Conservation (phyloP, 2,797 vertebrate species). For the Adelosebastes latens region DNA sequence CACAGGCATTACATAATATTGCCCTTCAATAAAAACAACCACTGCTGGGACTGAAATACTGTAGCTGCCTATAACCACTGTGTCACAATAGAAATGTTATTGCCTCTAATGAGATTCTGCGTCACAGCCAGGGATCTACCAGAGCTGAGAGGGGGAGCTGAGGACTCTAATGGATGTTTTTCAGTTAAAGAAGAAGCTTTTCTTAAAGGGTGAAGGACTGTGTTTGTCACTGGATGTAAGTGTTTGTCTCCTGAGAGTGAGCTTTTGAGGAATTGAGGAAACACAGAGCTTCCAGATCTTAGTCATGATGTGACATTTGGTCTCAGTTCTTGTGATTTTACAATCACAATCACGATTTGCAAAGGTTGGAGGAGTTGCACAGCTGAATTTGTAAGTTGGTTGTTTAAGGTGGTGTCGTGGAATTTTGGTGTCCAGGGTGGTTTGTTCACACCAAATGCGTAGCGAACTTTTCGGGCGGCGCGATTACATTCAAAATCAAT, state of each 20-base stretch:
- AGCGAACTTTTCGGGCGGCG: rapidly evolving
- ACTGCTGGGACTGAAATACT: constrained; percentile 8
- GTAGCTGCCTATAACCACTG: constrained; percentile 6
- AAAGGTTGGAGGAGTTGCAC: no score
- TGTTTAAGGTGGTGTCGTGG: neutral
- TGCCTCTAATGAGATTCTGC: constrained; percentile 39
- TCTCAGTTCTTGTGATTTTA: neutral
- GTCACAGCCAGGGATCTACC: neutral
- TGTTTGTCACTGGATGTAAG: neutral
- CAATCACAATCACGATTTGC: no score
- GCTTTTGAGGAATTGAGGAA: neutral
- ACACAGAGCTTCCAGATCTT: neutral
- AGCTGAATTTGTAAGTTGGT: neutral
- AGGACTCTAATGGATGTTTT: constrained; percentile 17
- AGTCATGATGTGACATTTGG: neutral
- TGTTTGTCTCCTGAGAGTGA: neutral
- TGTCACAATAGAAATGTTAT: constrained; percentile 26
- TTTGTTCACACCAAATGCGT: neutral
- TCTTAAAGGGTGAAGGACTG: neutral
- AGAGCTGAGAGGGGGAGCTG: constrained; percentile 2
- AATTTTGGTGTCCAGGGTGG: neutral
- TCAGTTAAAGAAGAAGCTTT: neutral
- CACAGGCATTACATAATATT: constrained; percentile 36
- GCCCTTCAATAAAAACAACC: constrained; percentile 43
- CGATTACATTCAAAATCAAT: neutral